Percentiles rank a stretch among this genome's conserved stretches.
phyloP scores from a whole-genome alignment of 2,113 vertebrate species.

The Grammomys surdaster region DNA sequence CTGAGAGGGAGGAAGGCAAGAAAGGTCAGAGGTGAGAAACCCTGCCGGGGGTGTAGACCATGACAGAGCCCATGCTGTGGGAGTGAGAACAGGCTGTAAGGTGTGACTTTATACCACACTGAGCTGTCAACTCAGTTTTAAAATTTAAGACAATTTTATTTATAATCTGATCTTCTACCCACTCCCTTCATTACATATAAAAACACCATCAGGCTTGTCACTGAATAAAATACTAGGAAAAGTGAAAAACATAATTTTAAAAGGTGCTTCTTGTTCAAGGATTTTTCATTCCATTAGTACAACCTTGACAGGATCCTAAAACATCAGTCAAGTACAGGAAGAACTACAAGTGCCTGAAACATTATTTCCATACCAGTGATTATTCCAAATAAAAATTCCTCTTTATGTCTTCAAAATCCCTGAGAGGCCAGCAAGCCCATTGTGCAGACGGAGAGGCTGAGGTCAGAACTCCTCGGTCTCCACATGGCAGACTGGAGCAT shows the following conservation, averaged over 20 bases:
- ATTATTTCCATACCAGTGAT: constrained; percentile 26
- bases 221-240: constrained; percentile 52
- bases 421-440: constrained; percentile 41
- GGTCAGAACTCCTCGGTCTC: not conserved
- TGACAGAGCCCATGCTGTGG: not conserved
- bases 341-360: constrained; percentile 10
- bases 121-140: not conserved
- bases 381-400: constrained; percentile 17
- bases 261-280: constrained; percentile 50
- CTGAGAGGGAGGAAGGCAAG: not conserved
- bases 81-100: not conserved
- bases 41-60: no score
- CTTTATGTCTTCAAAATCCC: constrained; percentile 25
- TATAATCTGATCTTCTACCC: not conserved
- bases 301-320: constrained; percentile 1
- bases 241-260: constrained; percentile 42
- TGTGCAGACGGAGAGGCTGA: constrained; percentile 29
- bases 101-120: not conserved
- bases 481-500: not conserved
- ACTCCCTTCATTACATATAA: not conserved
- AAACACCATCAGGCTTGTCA: constrained; percentile 6
- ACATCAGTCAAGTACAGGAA: not conserved
- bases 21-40: not conserved
- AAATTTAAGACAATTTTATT: constrained; percentile 34
- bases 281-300: constrained; percentile 21